Base-by-base conservation (phyloP, 2,797 vertebrate genomes). In the Diplodus sargus region DNA sequence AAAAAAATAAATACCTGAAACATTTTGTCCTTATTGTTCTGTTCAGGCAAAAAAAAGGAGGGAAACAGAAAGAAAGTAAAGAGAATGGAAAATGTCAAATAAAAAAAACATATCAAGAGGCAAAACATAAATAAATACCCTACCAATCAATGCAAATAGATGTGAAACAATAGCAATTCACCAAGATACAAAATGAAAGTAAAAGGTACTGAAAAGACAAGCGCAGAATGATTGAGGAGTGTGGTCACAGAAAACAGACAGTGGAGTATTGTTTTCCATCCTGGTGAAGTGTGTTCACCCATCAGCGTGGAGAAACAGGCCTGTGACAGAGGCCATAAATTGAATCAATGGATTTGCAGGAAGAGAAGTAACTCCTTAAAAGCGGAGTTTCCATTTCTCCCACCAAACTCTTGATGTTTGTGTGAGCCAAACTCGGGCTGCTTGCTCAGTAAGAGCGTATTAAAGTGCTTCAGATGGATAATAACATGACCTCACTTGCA, bases 1-100 rank as follows among this genome's bases (percentile, higher is more conserved):
- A 14, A 80, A 86, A 86, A 39, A 87, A 79, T 83, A 93, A 95
- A 94, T 97, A 98, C 97, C 96, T 97, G 96, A 82, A 85, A 90
- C 96, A 97, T 97, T 96, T 92, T 96, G 94, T 97, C 96, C 96
- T 95, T 92, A 92, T 95, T 94, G 93, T 84, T 96, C 96, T 97
- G 96, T 89, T 91, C 87, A 84, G 94, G 94, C 90, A 11, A 39
- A 95, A 95, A 70, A 85, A 81, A 57, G 42, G 17, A 28, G 7
- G 58, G 48, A 64, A 67, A 72, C 53, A 73, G 68, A 81, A 81
- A 82, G 28, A 80, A 69, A 75, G 30, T 23, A 78, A 89, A 76
- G 58, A 80, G 75, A 84, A 34, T 70, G 54, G 83, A 91, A 90
- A 90, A 91, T 91, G 90, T 82, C 47, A 74, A 82, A 73, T 52